A percentile compares a stretch with the other conserved stretches of the same genome.
phyloP scores from a whole-genome alignment of 2,888 invertebrate genomes.

The Agonopterix subpropinquella region DNA sequence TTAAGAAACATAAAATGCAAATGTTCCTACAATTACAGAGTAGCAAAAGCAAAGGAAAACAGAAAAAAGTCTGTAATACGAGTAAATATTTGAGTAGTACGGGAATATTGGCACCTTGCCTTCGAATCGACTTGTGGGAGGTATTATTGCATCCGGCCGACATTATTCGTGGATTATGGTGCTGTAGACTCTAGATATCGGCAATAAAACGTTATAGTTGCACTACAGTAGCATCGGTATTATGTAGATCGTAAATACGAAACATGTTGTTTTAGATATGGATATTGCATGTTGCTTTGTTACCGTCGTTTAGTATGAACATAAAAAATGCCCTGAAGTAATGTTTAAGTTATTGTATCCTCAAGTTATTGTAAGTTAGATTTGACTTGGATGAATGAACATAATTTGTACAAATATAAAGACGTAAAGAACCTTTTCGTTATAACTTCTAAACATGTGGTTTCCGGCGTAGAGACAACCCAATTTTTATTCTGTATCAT shows the following conservation, averaged over 20 bases:
- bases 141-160: slow-evolving; percentile 36
- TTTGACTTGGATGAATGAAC: too few relatives aligned
- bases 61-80: background rate
- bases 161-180: slow-evolving; percentile 46
- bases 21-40: background rate
- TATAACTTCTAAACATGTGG: too few relatives aligned
- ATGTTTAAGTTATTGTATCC: too few relatives aligned
- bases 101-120: slow-evolving; percentile 49
- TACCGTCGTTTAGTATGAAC: too few relatives aligned
- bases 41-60: background rate
- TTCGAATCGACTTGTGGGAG: slow-evolving; percentile 41
- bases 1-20: background rate
- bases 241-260: slow-evolving; percentile 46
- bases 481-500: too few relatives aligned
- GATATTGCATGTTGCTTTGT: slow-evolving; percentile 29
- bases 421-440: too few relatives aligned
- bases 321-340: too few relatives aligned
- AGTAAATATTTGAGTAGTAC: slow-evolving; percentile 8
- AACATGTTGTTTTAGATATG: slow-evolving; percentile 39
- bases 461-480: too few relatives aligned
- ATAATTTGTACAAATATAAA: too few relatives aligned
- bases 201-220: slow-evolving; percentile 64
- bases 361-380: too few relatives aligned
- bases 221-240: slow-evolving; percentile 42
- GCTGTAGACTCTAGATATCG: slow-evolving; percentile 47